Conservation (phyloP, 1,140 invertebrate species). For the Hylyphantes graminicola region DNA sequence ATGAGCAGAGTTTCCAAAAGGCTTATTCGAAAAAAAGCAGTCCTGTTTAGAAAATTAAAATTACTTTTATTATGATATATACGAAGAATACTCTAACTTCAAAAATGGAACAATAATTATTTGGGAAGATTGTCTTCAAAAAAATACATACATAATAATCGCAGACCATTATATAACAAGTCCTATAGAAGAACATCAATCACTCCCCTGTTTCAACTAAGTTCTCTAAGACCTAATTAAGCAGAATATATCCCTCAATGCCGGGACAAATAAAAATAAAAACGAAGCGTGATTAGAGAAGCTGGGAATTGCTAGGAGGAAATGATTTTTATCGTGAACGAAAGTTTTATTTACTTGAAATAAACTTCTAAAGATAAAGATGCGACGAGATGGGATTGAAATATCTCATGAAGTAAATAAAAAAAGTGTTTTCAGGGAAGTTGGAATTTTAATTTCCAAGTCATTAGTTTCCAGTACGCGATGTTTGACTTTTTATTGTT, state of each 20-base stretch:
- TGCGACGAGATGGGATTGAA: neutral
- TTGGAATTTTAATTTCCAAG: slow-evolving; percentile 24
- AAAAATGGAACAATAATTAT: too few species aligned
- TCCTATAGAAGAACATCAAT: too few species aligned
- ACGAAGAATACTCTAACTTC: too few species aligned
- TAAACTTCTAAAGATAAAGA: slow-evolving; percentile 30
- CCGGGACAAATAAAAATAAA: slow-evolving; percentile 1
- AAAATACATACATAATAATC: too few species aligned
- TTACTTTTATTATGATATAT: too few species aligned
- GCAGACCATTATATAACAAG: too few species aligned
- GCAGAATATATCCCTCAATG: slow-evolving; percentile 10
- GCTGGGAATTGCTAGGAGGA: neutral
- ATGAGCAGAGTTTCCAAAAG: too few species aligned
- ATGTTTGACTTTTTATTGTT: slow-evolving; percentile 25
- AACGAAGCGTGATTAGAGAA: slow-evolving; percentile 23
- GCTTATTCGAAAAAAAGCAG: too few species aligned
- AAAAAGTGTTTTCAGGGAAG: neutral
- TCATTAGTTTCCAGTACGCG: slow-evolving; percentile 22
- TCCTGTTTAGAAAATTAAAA: too few species aligned
- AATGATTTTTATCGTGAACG: slow-evolving; percentile 36
- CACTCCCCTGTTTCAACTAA: neutral
- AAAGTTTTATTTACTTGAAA: slow-evolving; percentile 34
- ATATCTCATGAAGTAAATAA: neutral
- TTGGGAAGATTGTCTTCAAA: too few species aligned
- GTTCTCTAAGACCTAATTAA: slow-evolving; percentile 47